A percentile compares a stretch with the other conserved stretches of the same genome.
These are phyloP conservation scores for Pachycephus smyrnensis DNA, from an alignment of 2,888 invertebrate species.

Conservation along the genomic window DNA sequence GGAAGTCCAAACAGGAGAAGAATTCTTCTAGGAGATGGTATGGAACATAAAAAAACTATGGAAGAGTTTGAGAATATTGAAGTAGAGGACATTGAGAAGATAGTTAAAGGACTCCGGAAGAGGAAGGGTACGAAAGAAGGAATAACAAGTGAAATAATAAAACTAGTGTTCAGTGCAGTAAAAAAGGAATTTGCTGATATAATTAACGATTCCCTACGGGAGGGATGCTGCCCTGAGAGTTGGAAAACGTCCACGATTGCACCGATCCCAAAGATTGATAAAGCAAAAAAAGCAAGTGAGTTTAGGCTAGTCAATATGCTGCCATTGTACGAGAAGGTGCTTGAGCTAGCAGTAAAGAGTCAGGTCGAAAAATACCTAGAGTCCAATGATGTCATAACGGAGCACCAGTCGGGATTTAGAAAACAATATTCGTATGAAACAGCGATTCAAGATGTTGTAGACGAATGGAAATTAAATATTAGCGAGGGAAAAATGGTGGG, in stretches of 20 bases:
- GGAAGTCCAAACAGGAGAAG: not conserved
- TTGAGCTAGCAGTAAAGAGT: slow-evolving; percentile 1
- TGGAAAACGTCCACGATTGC: slow-evolving; percentile 17
- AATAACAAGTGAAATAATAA: slow-evolving; percentile 9
- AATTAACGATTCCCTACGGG: slow-evolving; percentile 11
- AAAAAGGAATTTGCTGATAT: not conserved
- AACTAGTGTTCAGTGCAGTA: not conserved
- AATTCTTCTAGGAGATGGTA: not conserved
- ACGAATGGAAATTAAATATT: slow-evolving; percentile 22
- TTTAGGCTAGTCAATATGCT: slow-evolving; percentile 24
- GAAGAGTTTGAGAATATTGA: not conserved
- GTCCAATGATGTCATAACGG: not conserved
- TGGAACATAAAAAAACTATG: not conserved
- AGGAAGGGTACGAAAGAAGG: slow-evolving; percentile 12
- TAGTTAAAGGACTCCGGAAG: slow-evolving; percentile 10
- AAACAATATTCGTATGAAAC: slow-evolving; percentile 26
- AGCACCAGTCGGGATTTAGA: slow-evolving; percentile 21
- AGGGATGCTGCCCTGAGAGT: not conserved
- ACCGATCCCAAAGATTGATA: slow-evolving; percentile 15
- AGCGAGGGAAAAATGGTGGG: slow-evolving; percentile 23
- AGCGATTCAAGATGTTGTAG: slow-evolving; percentile 18
- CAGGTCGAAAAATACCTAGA: not conserved
- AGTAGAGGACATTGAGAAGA: slow-evolving; percentile 1
- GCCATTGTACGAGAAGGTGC: slow-evolving; percentile 10
- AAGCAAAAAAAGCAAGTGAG: slow-evolving; percentile 12